Evolutionary conservation across 1,140 invertebrate genomes (phyloP), one percentile per base, ranked within the genome.

Genomic region (Phthorimaea operculella): DNA sequence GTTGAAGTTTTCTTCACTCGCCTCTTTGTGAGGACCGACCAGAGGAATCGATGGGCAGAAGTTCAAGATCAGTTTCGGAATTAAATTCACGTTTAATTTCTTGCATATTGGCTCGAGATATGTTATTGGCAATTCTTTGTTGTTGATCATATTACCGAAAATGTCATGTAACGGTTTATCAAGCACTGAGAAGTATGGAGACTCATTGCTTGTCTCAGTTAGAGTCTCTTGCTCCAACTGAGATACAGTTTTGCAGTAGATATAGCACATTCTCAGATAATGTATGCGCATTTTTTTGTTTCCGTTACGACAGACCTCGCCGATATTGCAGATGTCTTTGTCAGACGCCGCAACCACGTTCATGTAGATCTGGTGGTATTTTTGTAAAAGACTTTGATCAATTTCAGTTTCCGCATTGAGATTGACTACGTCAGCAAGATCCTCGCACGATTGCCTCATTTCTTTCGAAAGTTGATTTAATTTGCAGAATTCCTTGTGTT

Each of bases 41-140:
- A 85, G 73, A 16, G 78, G 70, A 15, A 86, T 83, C 5, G 77
- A 74, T 0, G 83, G 81, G 52, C 85, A 87, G 59, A 83, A 85
- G 59, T 85, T 86, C n/a, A 86, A 58, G 49, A 86, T 84, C 0
- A 86, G 59, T 59, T 87, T 87, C 12, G 83, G 83, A 59, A 85
- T 85, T 7, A 85, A 63, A 65, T 85, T 85, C 0, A 87, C 78
- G 33, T 85, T 84, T 44, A 87, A 64, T 54, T 80, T 85, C 57
- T 83, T 87, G 60, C 83, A 87, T 54, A 87, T 78, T 2, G 79
- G 74, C 57, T 87, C 85, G 45, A 87, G 71, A 57, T 70, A 65
- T 1, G 79, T 79, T 1, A 87, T 71, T 0, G 78, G 71, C 11
- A 85, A 67, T 52, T 82, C 76, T 62, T 84, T 81, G 48, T 76